Percentiles rank a stretch among this genome's conserved stretches.
These are phyloP conservation scores for Taeniopygia guttata DNA, from an alignment of 2,797 vertebrate genomes.

Conservation along the genomic window DNA sequence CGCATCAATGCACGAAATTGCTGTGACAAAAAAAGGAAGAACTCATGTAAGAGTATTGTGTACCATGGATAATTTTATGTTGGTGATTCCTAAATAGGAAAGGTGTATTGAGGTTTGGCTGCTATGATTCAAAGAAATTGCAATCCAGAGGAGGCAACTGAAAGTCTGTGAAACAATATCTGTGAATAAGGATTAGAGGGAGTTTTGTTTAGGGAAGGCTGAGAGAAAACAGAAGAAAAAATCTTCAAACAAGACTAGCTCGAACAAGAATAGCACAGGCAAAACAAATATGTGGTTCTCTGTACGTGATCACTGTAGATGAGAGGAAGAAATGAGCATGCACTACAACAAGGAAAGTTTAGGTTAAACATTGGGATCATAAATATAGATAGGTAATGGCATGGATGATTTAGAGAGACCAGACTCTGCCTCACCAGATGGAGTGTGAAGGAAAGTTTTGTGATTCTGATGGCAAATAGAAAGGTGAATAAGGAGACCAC, in stretches of 20 bases:
- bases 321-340: background rate
- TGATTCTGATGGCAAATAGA: background rate
- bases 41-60: background rate
- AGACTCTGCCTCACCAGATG: background rate
- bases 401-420: background rate
- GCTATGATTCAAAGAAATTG: background rate
- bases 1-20: background rate
- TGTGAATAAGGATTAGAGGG: background rate
- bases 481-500: background rate
- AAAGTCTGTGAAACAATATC: background rate
- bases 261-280: background rate
- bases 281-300: background rate
- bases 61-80: background rate
- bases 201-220: background rate
- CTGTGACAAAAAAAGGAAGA: background rate
- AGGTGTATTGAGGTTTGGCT: background rate
- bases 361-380: background rate
- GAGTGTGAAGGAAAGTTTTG: background rate
- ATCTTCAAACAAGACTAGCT: background rate
- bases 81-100: background rate
- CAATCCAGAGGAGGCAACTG: background rate
- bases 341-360: background rate
- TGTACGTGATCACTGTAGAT: background rate
- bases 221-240: background rate
- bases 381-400: background rate